These are phyloP conservation scores for Bostrychus sinensis DNA, from an alignment of 2,113 vertebrate species.

Conservation along the genomic window DNA sequence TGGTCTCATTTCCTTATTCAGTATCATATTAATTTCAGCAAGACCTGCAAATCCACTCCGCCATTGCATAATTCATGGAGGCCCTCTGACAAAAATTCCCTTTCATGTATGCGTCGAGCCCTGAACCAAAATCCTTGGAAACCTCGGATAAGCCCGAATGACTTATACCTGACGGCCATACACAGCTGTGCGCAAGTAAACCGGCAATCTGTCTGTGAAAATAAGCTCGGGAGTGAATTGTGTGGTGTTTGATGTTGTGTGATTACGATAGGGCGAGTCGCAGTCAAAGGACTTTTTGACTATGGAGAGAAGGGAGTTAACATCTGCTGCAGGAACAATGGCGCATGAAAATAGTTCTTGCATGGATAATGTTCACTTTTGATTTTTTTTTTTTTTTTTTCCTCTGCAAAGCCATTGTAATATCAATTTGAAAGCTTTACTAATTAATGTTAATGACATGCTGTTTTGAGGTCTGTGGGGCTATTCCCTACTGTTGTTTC, in stretches of 20 bases:
- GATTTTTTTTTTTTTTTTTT: no score
- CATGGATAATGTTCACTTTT: not conserved
- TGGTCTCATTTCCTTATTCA: conserved; percentile 51
- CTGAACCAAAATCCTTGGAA: conserved; percentile 61
- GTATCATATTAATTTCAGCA: conserved; percentile 70
- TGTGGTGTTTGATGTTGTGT: conserved; percentile 47
- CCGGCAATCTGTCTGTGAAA: conserved; percentile 43
- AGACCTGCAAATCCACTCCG: conserved; percentile 70
- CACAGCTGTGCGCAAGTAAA: conserved; percentile 67
- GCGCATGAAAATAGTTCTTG: conserved; percentile 14
- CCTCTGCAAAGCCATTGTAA: no score
- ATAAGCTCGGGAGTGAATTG: conserved; percentile 59
- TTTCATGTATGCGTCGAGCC: conserved; percentile 63
- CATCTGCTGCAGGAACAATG: conserved; percentile 35
- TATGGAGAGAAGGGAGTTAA: conserved; percentile 24
- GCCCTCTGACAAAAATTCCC: conserved; percentile 64
- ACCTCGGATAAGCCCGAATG: conserved; percentile 63
- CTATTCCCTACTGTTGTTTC: no score
- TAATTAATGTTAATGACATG: no score
- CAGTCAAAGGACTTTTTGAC: conserved; percentile 23
- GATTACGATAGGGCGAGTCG: conserved; percentile 26
- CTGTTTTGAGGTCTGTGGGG: no score
- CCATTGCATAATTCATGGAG: conserved; percentile 70
- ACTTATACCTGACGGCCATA: conserved; percentile 61
- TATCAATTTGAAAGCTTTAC: no score